Evolutionary conservation across 1,140 invertebrate species (phyloP), one percentile per base, ranked within the genome.

Genomic region (Eueides isabella): DNA sequence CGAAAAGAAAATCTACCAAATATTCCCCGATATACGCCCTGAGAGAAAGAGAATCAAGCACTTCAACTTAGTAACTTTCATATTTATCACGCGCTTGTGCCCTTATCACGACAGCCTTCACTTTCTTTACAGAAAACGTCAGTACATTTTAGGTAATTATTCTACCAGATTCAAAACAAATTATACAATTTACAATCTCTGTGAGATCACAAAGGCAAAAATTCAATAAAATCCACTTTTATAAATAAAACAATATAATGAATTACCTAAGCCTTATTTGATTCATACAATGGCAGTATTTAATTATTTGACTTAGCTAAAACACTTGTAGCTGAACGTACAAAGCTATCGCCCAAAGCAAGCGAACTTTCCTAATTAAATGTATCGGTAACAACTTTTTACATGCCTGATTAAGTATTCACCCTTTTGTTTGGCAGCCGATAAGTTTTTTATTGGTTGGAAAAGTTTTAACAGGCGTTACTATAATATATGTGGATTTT

Each of bases 341-440:
- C 44, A 61, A 69, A 61, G 66, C 30, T 41, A 31, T 33, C 48
- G 74, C 69, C 71, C 16, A 31, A 38, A 64, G 74, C 69, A 31
- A 62, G 26, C 14, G 48, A 75, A 75, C 64, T 75, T 71, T 23
- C 14, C 63, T 71, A 71, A 75, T 75, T 75, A 75, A 75, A 71
- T 67, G 74, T 75, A 75, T 75, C 68, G 64, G 69, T 44, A 75
- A 61, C 74, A 75, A 75, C 19, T 75, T 41, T 64, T 67, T 75
- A 61, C 63, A 65, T 63, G 68, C 44, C 48, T 71, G 67, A 70
- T 75, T 67, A 71, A 69, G 69, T 71, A 75, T 75, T 75, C 62
- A 71, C 64, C 68, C 74, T 67, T 70, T 75, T 71, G 74, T 71
- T 75, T 67, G 55, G 35, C 9, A 28, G 48, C 66, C 35, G 55